Evolutionary conservation across 1,140 invertebrate genomes (phyloP), one percentile per base, ranked within the genome.

Genomic region (Nymphalis io): DNA sequence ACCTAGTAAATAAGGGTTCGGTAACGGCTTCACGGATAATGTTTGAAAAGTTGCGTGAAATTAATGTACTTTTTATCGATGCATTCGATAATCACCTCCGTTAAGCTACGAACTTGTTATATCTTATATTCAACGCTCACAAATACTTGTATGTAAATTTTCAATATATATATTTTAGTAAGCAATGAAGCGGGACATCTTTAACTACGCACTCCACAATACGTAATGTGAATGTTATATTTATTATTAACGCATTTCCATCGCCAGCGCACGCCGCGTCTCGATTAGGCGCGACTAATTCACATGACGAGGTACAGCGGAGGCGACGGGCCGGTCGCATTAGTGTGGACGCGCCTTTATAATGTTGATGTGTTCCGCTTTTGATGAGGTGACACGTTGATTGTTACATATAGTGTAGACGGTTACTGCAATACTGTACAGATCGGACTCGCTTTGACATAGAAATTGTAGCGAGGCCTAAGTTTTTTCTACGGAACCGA

Each of bases 201-300:
- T 20, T 48, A 18, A 27, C 42, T 61, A 51, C n/a, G 15, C 27
- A 33, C 46, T 61, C 4, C 11, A 20, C 15, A 33, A 59, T 61
- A 63, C 20, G 60, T 20, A 42, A 62, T 23, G 60, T 63, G 21
- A 51, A 63, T 63, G 60, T 63, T 63, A n/a, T n/a, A 63, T 53
- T 51, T 20, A 63, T 51, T 20, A 63, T 61, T 33, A 68, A 51
- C 53, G 60, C 48, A 60, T 68, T 39, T 67, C 42, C 40, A 58
- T 38, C 57, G 63, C 63, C 64, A 59, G 62, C 60, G 42, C 48
- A 46, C 68, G 62, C 71, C 77, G 61, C 51, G 53, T 58, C 68
- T 53, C 65, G 68, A 79, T 79, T 79, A 77, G 76, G 58, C 74
- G 74, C 61, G 73, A 63, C 76, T 78, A 78, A 81, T 79, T 75